Conservation (phyloP, 1,140 invertebrate species). For the Aphelenchoides fujianensis region DNA sequence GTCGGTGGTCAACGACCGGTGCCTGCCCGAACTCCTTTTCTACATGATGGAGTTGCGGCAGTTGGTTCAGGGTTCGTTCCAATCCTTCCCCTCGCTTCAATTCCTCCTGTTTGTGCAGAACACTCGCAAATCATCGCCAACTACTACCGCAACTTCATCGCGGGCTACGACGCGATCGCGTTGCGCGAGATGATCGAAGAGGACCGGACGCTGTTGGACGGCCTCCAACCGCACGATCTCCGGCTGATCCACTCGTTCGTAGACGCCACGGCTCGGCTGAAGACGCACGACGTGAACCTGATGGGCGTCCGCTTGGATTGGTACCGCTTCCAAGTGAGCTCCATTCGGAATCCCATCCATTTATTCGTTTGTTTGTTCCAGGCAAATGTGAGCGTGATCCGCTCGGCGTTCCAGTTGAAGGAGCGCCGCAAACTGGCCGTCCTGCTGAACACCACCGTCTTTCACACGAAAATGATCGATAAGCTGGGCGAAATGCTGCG, state of each 20-base stretch:
- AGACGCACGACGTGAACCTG: conserved; percentile 24
- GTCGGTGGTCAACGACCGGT: conserved; percentile 66
- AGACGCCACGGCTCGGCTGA: conserved; percentile 77
- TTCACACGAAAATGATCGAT: conserved; percentile 97
- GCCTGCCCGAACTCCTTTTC: conserved; percentile 92
- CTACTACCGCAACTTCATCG: conserved; percentile 70
- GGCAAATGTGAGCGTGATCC: conserved; percentile 82
- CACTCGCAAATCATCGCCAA: background rate
- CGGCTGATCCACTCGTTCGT: conserved; percentile 88
- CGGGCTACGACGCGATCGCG: conserved; percentile 87
- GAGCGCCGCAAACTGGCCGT: conserved; percentile 82
- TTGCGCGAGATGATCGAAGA: conserved; percentile 83
- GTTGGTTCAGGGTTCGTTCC: conserved; percentile 39
- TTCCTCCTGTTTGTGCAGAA: background rate
- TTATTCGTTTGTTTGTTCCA: conserved; percentile 56
- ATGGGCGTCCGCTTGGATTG: conserved; percentile 82
- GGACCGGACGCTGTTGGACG: conserved; percentile 71
- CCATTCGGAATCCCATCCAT: background rate
- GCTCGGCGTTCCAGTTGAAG: conserved; percentile 76
- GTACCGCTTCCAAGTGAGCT: conserved; percentile 79
- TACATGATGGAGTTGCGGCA: conserved; percentile 88
- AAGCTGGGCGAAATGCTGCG: conserved; percentile 93
- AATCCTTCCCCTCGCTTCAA: background rate
- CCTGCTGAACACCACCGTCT: conserved; percentile 89
- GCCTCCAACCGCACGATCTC: conserved; percentile 85